Evolutionary conservation across 2,888 invertebrate species (phyloP).

Genomic region (Erannis defoliaria): DNA sequence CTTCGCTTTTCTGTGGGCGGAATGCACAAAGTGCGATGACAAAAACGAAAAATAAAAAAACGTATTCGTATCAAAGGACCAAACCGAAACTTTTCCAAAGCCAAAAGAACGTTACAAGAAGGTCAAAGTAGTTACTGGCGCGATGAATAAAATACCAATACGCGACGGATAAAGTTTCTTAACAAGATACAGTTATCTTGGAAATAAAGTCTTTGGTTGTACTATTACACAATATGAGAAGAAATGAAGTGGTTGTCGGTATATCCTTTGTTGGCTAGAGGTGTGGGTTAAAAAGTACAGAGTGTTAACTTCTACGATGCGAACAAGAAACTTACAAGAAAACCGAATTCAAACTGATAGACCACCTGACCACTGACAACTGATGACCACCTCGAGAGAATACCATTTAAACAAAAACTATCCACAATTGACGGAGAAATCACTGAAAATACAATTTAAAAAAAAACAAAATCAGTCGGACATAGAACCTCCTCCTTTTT

Average conservation of each 20-base stretch:
- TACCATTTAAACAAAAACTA: too few species aligned
- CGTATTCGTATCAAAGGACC: neutral
- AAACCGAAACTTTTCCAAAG: neutral
- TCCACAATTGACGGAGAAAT: too few species aligned
- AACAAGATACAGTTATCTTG: neutral
- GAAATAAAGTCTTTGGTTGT: neutral
- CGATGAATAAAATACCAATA: conserved; percentile 4
- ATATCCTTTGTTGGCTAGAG: conserved; percentile 23
- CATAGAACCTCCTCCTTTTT: too few species aligned
- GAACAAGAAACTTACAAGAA: too few species aligned
- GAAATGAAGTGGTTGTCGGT: conserved; percentile 21
- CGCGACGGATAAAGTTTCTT: neutral
- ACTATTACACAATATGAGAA: conserved; percentile 20
- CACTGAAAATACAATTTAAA: too few species aligned
- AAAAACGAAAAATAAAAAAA: neutral
- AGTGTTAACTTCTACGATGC: neutral
- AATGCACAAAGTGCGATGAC: too few species aligned
- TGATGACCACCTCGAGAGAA: too few species aligned
- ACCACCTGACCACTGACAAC: too few species aligned
- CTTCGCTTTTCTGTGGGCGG: too few species aligned
- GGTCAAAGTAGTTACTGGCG: conserved; percentile 1
- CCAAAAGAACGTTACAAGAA: neutral
- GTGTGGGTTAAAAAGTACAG: conserved; percentile 9
- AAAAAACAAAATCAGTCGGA: too few species aligned
- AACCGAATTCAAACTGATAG: too few species aligned